Conservation (phyloP, 1,140 invertebrate genomes). For the Papilio dardanus region DNA sequence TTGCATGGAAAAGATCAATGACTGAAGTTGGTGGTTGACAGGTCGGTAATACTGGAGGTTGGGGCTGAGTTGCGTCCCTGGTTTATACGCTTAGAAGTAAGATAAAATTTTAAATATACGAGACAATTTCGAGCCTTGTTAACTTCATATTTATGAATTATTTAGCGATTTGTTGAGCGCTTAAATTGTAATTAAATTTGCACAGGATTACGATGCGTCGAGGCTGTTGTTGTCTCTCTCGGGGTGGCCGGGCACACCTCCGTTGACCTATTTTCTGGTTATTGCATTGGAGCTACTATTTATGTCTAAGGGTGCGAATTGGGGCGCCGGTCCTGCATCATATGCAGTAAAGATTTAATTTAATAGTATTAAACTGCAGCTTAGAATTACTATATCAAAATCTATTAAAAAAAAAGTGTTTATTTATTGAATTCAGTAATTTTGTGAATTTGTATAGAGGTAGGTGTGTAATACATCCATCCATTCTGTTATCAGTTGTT, state of each 20-base stretch:
- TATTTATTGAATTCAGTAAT: constrained; percentile 6
- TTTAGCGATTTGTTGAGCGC: constrained; percentile 39
- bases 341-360: constrained; percentile 54
- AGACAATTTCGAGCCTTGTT: constrained; percentile 33
- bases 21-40: constrained; percentile 54
- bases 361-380: constrained; percentile 22
- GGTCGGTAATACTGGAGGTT: constrained; percentile 49
- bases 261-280: constrained; percentile 81
- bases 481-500: neutral
- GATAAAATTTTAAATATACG: constrained; percentile 50
- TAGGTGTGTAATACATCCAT: neutral
- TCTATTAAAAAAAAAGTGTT: neutral
- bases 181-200: constrained; percentile 66
- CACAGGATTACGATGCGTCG: constrained; percentile 61
- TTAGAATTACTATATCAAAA: neutral
- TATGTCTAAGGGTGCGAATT: constrained; percentile 75
- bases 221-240: constrained; percentile 65
- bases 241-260: constrained; percentile 73
- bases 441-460: neutral
- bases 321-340: constrained; percentile 65
- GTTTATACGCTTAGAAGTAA: constrained; percentile 65
- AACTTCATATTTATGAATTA: constrained; percentile 45
- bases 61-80: constrained; percentile 58
- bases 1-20: constrained; percentile 71
- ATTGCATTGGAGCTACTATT: constrained; percentile 80